Base-by-base conservation (phyloP, 2,113 vertebrate genomes). In the Austrofundulus limnaeus region DNA sequence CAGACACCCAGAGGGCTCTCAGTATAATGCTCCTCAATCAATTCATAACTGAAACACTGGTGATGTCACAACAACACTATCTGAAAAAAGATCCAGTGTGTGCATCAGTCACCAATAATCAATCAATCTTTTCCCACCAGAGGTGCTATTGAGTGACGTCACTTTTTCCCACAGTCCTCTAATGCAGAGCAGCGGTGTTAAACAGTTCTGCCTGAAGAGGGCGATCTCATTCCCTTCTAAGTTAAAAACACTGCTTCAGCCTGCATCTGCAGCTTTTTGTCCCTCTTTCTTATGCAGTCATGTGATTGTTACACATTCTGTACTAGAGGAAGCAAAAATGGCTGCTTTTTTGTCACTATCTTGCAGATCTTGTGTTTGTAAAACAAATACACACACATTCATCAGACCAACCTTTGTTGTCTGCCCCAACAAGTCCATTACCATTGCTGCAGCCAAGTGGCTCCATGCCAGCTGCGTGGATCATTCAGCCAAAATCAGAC, bases 121-220 rank as follows among this genome's bases (percentile, higher is more conserved):
- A 23, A 67, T 67, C 64, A 64, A 37, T 48, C 62, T 21, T 51
- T 48, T 58, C 48, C 24, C 70, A 65, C 48, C 23, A 42, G n/a
- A 17, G 19, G 59, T 63, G 52, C 20, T 43, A 53, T 50, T 45
- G 19, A 24, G 63, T 87, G 84, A 87, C n/a, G 59, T 87, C 83
- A 86, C 47, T 28, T 0, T 54, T 74, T 82, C 84, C 85, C 83
- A 82, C 70, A 80, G 55, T 83, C 39, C 66, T 81, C 66, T 23
- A 38, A 46, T 78, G 72, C 68, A 58, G 41, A 72, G 63, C 53
- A 54, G 62, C 10, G 10, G 49, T 74, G 59, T 61, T 85, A 49
- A 67, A 0, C 53, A 19, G 37, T 66, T 12, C 13, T 4, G 69
- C 89, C 89, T 88, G 81, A 79, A 8, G 89, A 81, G 79, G 89